Percentiles rank a stretch among this genome's conserved stretches.
These are phyloP conservation scores for Myiagra hebetior DNA, from an alignment of 2,113 vertebrate genomes.

Conservation along the genomic window DNA sequence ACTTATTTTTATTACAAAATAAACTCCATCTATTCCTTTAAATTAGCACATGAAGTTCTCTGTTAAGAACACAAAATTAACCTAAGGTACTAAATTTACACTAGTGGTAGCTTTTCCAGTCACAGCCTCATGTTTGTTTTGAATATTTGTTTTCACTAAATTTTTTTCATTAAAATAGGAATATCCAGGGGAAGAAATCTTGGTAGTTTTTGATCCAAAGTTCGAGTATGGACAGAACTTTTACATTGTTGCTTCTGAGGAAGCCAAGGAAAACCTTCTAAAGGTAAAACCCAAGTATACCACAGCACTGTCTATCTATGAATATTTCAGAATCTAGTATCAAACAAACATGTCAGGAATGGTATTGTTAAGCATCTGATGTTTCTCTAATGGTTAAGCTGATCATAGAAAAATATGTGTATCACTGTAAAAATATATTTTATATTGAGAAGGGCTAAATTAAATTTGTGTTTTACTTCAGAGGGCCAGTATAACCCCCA, in stretches of 20 bases:
- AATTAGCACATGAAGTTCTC: neutral
- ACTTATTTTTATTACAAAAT: neutral
- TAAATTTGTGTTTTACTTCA: neutral
- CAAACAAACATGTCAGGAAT: neutral
- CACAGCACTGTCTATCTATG: neutral
- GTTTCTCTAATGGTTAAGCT: neutral
- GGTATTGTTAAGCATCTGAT: neutral
- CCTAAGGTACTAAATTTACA: neutral
- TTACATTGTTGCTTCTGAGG: constrained; percentile 85
- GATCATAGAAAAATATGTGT: neutral
- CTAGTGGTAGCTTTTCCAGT: neutral
- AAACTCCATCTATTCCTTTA: neutral
- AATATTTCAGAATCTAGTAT: neutral
- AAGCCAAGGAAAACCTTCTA: constrained; percentile 82
- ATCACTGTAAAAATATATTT: neutral
- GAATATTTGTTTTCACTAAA: neutral
- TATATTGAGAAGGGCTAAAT: neutral
- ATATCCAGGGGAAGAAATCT: constrained; percentile 87
- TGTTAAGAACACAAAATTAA: neutral
- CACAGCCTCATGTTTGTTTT: neutral
- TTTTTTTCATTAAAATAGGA: constrained; percentile 73
- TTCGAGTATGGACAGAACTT: constrained; percentile 86
- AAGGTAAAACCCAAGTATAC: constrained; percentile 64
- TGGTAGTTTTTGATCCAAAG: constrained; percentile 85
- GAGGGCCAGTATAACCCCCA: neutral